Base-by-base conservation (phyloP, 1,140 invertebrate genomes). In the Drosophila quadrilineata region DNA sequence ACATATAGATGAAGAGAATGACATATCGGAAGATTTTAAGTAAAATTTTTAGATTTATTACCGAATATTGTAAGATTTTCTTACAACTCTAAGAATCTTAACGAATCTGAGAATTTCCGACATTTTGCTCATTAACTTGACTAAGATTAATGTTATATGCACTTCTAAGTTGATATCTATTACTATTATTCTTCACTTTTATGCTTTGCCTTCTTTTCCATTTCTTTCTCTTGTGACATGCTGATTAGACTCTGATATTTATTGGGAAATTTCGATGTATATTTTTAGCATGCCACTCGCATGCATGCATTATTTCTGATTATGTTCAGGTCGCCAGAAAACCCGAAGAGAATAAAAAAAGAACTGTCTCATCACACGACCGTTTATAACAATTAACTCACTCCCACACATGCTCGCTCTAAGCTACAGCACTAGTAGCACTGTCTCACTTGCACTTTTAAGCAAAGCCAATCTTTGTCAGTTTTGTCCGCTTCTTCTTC, bases 301-400 rank as follows among this genome's bases (percentile, higher is more conserved):
- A 35, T 16, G 19, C n/a, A n/a, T 63, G 36, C 24, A 75, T 75
- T 64, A 75, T 49, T 80, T 38, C 29, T 75, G 72, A 80, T 80
- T 41, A 72, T 19, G 46, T 21, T 71, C 16, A 17, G 10, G 46
- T 48, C 49, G 38, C 12, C 50, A 22, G 19, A n/a, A n/a, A n/a
- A n/a, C n/a, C n/a, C n/a, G n/a, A n/a, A n/a, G n/a, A n/a, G n/a
- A n/a, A n/a, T n/a, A n/a, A n/a, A n/a, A n/a, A n/a, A n/a, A 54
- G 24, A 46, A 36, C 5, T 45, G 54, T n/a, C 26, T 41, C 26
- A 17, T 40, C 48, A 53, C 54, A 71, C 19, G 52, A 58, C 29
- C 53, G 59, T 82, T 76, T 70, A 82, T 76, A 59, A 73, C 77
- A 76, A 82, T 76, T 69, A 60, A 40, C 26, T 19, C 22, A 14